Conservation (phyloP, 2,888 invertebrate genomes). For the Rhagonycha lutea region DNA sequence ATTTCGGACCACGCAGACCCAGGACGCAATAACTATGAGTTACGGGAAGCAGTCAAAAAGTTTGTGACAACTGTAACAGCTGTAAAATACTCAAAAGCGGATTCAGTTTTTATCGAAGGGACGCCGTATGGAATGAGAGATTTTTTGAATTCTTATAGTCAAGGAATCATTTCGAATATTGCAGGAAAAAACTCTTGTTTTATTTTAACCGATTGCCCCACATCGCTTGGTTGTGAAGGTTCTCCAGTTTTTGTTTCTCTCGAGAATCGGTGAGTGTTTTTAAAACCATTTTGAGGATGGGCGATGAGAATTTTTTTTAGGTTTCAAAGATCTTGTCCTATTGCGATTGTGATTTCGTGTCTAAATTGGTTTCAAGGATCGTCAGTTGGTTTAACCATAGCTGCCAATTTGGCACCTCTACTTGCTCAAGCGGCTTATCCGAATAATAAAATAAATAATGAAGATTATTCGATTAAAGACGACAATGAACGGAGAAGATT, state of each 20-base stretch:
- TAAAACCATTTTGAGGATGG: background rate
- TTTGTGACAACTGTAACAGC: background rate
- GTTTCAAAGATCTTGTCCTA: conserved; percentile 7
- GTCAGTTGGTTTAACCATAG: conserved; percentile 65
- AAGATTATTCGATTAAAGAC: background rate
- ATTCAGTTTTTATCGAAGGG: conserved; percentile 36
- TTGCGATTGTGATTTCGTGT: conserved; percentile 62
- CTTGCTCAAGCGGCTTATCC: conserved; percentile 18
- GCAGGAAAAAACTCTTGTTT: conserved; percentile 59
- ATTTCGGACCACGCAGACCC: background rate
- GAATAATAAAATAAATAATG: background rate
- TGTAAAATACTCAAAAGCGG: conserved; percentile 18
- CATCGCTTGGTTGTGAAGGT: conserved; percentile 65
- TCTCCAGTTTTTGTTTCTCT: conserved; percentile 58
- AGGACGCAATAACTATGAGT: background rate
- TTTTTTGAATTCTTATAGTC: conserved; percentile 62
- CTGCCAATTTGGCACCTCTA: conserved; percentile 58
- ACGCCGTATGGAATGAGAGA: conserved; percentile 58
- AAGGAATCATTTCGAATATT: conserved; percentile 63
- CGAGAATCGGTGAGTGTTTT: conserved; percentile 1
- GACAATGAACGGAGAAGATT: background rate
- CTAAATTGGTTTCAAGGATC: conserved; percentile 66
- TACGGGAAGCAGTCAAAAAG: background rate
- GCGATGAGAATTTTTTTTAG: background rate
- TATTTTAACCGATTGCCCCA: conserved; percentile 63